Percentiles rank a stretch among this genome's conserved stretches.
Conservation (phyloP, 2,113 vertebrate species). For the Brachionichthys hirsutus region DNA sequence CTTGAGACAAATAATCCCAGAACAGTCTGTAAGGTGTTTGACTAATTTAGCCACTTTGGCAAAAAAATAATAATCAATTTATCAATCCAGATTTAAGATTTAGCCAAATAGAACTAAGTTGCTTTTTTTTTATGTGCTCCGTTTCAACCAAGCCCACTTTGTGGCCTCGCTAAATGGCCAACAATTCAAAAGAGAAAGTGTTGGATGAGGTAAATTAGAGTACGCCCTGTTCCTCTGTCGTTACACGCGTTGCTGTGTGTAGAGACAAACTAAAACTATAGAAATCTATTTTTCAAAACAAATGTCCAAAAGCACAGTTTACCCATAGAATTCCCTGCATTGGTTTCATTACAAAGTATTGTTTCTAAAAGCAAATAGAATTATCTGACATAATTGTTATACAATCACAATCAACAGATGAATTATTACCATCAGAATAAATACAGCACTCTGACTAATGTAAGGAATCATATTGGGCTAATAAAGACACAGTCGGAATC, state of each 20-base stretch:
- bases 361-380: conserved; percentile 46
- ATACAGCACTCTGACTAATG: conserved; percentile 70
- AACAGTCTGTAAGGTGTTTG: conserved; percentile 59
- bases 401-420: conserved; percentile 69
- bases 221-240: conserved; percentile 31
- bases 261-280: conserved; percentile 17
- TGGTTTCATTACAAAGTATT: conserved; percentile 50
- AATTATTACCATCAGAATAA: conserved; percentile 69
- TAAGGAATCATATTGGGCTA: conserved; percentile 52
- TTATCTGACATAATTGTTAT: conserved; percentile 50
- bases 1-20: conserved; percentile 42
- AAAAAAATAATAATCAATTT: conserved; percentile 9
- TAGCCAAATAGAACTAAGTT: conserved; percentile 37
- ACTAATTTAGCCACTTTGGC: conserved; percentile 36
- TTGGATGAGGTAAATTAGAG: conserved; percentile 65
- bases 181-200: conserved; percentile 33
- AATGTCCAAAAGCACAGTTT: conserved; percentile 69
- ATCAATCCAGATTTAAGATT: conserved; percentile 3
- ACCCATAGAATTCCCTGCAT: conserved; percentile 69
- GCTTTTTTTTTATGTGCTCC: conserved; percentile 36
- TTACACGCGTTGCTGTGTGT: conserved; percentile 24
- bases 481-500: conserved; percentile 54
- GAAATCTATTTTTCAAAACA: conserved; percentile 46
- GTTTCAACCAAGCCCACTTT: conserved; percentile 18
- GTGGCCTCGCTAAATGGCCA: conserved; percentile 16